A percentile compares a stretch with the other conserved stretches of the same genome.
Conservation (phyloP, 1,140 invertebrate species). For the Pectinophora gossypiella region DNA sequence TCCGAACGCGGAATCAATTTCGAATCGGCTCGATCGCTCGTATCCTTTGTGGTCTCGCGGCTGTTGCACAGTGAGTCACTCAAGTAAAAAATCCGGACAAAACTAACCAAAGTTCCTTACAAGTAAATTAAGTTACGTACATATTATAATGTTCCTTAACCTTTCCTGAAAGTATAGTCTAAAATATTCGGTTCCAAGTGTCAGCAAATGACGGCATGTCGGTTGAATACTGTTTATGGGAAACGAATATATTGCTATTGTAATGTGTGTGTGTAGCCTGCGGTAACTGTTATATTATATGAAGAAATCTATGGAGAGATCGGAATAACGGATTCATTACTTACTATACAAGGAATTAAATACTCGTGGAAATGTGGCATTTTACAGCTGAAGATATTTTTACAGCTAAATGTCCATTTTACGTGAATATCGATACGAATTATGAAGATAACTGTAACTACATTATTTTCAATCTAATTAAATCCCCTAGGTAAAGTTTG, state of each 20-base stretch:
- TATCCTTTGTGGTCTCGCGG: constrained; percentile 72
- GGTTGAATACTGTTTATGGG: constrained; percentile 66
- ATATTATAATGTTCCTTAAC: constrained; percentile 19
- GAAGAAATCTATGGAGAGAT: constrained; percentile 70
- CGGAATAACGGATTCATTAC: constrained; percentile 70
- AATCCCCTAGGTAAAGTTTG: neutral
- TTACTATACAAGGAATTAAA: constrained; percentile 69
- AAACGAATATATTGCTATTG: constrained; percentile 72
- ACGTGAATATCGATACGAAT: constrained; percentile 1
- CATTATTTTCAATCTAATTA: neutral
- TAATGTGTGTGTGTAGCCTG: constrained; percentile 73
- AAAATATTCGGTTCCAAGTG: constrained; percentile 64
- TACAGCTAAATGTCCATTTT: neutral
- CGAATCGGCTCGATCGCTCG: constrained; percentile 43
- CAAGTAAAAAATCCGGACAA: constrained; percentile 67
- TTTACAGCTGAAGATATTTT: constrained; percentile 34
- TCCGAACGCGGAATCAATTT: constrained; percentile 34
- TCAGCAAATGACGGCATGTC: constrained; percentile 69
- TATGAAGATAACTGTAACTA: neutral
- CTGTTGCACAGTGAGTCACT: constrained; percentile 60
- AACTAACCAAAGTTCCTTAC: constrained; percentile 24
- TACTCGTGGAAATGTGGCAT: constrained; percentile 31
- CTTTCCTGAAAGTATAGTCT: constrained; percentile 48
- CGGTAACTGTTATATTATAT: constrained; percentile 58
- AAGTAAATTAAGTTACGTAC: constrained; percentile 6